Percentiles rank a stretch among this genome's conserved stretches.
Evolutionary conservation across 2,113 vertebrate genomes (phyloP).

Genomic region (Notarius lentiginosus): DNA sequence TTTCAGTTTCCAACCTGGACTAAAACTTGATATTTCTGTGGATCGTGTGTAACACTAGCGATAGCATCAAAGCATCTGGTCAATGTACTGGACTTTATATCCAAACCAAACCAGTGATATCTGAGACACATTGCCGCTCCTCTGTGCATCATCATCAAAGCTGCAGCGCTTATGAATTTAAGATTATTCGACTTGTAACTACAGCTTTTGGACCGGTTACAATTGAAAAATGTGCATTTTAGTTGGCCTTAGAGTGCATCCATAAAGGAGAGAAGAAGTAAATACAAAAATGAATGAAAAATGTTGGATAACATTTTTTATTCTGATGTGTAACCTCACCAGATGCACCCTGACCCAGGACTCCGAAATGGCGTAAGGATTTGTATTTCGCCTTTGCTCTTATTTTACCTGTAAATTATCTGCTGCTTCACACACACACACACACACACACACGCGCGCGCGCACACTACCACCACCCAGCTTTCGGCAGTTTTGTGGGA

Average conservation of each 20-base stretch:
- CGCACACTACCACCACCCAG: not conserved
- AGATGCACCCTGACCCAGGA: constrained; percentile 80
- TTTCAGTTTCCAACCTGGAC: not conserved
- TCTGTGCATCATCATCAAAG: not conserved
- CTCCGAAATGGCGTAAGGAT: constrained; percentile 80
- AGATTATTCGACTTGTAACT: not conserved
- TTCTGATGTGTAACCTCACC: constrained; percentile 74
- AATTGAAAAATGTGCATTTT: not conserved
- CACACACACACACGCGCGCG: not conserved
- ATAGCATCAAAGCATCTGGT: not conserved
- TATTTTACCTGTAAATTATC: constrained; percentile 49
- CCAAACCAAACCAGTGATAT: not conserved
- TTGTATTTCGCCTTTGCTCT: constrained; percentile 62
- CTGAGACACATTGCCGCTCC: not conserved
- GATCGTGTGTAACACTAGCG: not conserved
- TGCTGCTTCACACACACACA: constrained; percentile 14
- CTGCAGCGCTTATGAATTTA: not conserved
- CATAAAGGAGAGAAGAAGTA: constrained; percentile 41
- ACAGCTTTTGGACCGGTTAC: not conserved
- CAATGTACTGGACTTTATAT: not conserved
- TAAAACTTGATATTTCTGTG: not conserved
- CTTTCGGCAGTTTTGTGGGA: not conserved
- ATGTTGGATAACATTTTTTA: constrained; percentile 74
- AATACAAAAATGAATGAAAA: constrained; percentile 65
- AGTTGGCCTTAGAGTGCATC: not conserved